Evolutionary conservation across 2,797 vertebrate species (phyloP).

Genomic region (Semotilus atromaculatus): DNA sequence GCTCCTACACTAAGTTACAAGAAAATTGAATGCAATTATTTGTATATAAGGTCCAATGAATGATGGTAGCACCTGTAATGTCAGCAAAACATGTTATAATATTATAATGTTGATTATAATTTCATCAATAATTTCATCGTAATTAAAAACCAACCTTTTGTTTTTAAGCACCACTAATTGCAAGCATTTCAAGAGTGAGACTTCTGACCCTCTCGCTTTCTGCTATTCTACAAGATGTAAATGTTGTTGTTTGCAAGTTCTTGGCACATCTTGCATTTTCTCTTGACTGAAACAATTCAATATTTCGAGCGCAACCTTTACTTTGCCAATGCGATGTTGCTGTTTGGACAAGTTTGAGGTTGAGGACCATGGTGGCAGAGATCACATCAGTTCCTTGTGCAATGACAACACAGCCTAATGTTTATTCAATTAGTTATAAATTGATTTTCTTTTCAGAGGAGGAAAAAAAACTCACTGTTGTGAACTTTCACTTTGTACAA

Average conservation of each 20-base stretch:
- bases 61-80: not conserved
- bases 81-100: not conserved
- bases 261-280: constrained; percentile 76
- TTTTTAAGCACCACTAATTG: not conserved
- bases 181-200: not conserved
- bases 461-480: constrained; percentile 6
- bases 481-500: constrained; percentile 4
- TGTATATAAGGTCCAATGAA: not conserved
- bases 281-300: constrained; percentile 83
- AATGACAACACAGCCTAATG: constrained; percentile 56
- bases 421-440: constrained; percentile 57
- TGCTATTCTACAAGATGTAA: constrained; percentile 32
- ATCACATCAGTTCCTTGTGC: constrained; percentile 66
- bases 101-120: not conserved
- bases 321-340: constrained; percentile 79
- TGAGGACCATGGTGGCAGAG: constrained; percentile 66
- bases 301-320: constrained; percentile 73
- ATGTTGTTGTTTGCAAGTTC: constrained; percentile 70
- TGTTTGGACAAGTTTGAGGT: constrained; percentile 72
- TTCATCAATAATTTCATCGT: not conserved
- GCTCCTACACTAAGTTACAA: not conserved
- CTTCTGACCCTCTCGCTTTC: not conserved
- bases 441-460: constrained; percentile 47
- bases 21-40: not conserved
- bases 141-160: constrained; percentile 6